Evolutionary conservation across 2,113 vertebrate genomes (phyloP).

Genomic region (Theristicus caerulescens): DNA sequence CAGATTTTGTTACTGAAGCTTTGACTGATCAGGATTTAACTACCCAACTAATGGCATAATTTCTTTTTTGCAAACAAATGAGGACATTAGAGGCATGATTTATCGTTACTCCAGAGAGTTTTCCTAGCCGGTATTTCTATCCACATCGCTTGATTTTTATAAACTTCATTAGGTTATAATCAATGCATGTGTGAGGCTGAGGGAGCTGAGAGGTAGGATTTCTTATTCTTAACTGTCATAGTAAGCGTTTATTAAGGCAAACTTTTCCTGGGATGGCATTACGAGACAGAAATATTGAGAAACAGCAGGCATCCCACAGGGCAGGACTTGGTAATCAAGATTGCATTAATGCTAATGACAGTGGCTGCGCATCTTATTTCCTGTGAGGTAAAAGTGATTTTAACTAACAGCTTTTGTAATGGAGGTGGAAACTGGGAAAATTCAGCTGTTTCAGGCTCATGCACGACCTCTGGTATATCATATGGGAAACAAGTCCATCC

Average conservation of each 20-base stretch:
- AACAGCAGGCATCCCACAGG: background rate
- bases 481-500: rapidly evolving
- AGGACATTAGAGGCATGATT: background rate
- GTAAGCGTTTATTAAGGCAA: background rate
- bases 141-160: background rate
- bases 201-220: background rate
- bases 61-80: background rate
- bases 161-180: background rate
- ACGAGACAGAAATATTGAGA: background rate
- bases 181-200: background rate
- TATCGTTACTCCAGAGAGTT: background rate
- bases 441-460: background rate
- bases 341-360: background rate
- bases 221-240: background rate
- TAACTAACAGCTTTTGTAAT: background rate
- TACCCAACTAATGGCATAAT: background rate
- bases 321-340: background rate
- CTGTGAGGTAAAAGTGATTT: background rate
- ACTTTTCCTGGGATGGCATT: background rate
- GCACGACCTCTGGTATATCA: rapidly evolving
- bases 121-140: background rate
- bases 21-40: background rate
- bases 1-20: background rate
- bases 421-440: background rate
- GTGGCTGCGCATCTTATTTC: background rate